These are phyloP conservation scores for Beaufortia kweichowensis DNA, from an alignment of 2,113 vertebrate genomes.

Conservation along the genomic window DNA sequence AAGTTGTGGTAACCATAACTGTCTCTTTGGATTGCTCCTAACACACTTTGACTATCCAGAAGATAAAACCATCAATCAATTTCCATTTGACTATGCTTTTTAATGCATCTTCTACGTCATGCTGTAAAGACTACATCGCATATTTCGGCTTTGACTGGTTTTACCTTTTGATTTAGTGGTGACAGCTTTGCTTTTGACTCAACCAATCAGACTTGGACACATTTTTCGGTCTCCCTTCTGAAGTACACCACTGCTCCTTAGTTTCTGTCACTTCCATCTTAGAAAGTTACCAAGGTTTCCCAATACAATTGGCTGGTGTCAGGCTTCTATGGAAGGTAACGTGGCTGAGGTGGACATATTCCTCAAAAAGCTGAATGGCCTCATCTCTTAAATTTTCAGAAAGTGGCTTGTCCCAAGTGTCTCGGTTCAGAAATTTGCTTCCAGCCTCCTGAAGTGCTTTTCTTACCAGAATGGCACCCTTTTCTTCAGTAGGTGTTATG, in stretches of 20 bases:
- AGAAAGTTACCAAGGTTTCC: neutral
- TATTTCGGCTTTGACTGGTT: constrained; percentile 35
- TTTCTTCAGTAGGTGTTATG: constrained; percentile 15
- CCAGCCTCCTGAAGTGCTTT: constrained; percentile 41
- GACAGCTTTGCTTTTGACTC: constrained; percentile 47
- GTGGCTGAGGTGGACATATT: neutral
- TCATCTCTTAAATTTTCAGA: constrained; percentile 11
- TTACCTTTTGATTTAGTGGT: constrained; percentile 32
- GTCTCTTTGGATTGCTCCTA: constrained; percentile 32
- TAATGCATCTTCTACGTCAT: constrained; percentile 17
- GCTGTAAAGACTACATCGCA: constrained; percentile 33
- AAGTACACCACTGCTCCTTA: constrained; percentile 38
- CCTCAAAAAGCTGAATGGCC: neutral
- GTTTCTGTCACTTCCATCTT: neutral
- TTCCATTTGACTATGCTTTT: constrained; percentile 22
- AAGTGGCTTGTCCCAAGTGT: constrained; percentile 39
- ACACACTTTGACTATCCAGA: constrained; percentile 38
- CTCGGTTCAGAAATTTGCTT: neutral
- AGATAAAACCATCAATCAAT: constrained; percentile 24
- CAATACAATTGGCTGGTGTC: neutral
- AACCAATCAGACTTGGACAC: neutral
- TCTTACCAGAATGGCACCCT: constrained; percentile 34
- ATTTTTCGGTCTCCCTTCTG: neutral
- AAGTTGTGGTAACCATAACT: constrained; percentile 41
- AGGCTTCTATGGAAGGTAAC: neutral